Evolutionary conservation across 2,888 invertebrate genomes (phyloP), one percentile per base, ranked within the genome.

Genomic region (Euphydryas editha): DNA sequence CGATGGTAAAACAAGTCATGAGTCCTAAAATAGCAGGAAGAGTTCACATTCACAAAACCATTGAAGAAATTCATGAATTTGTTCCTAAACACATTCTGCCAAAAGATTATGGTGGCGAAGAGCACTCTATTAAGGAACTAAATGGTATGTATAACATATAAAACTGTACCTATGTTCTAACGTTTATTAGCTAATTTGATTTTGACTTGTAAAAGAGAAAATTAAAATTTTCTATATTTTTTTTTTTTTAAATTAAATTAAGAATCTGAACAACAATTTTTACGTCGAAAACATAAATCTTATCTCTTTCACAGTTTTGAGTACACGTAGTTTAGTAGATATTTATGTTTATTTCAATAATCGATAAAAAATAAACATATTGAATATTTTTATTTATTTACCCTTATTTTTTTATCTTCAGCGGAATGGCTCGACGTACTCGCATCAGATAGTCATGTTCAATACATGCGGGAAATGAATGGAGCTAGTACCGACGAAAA

Each of bases 81-180:
- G 64, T 86, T 0, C 76, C 82, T 0, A 79, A 77, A 68, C 74
- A 81, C 1, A 67, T 86, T 2, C 51, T 89, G 13, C 89, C 90
- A 0, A 62, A 59, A 11, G 89, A 90, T 1, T 89, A 81, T 65
- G 87, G 86, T 3, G 89, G 89, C 0, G 73, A 79, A 2, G 84
- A 83, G 61, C 75, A 59, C 18, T 61, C 81, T 6, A 15, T 84
- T 11, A 75, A 72, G 42, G 70, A 72, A 44, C 39, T 87, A 2
- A 75, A 76, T 18, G 39, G 63, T 63, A 49, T 21, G 15, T 51
- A 39, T 11, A n/a, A 39, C 8, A 37, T 37, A 11, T 37, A 10
- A 4, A 24, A 4, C 24, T 4, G 24, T 24, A 24, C 24, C 24
- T 24, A 24, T 2, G 24, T n/a, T n/a, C n/a, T n/a, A n/a, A n/a